Base-by-base conservation (phyloP, 2,888 invertebrate species). In the Leptogaster cylindrica region DNA sequence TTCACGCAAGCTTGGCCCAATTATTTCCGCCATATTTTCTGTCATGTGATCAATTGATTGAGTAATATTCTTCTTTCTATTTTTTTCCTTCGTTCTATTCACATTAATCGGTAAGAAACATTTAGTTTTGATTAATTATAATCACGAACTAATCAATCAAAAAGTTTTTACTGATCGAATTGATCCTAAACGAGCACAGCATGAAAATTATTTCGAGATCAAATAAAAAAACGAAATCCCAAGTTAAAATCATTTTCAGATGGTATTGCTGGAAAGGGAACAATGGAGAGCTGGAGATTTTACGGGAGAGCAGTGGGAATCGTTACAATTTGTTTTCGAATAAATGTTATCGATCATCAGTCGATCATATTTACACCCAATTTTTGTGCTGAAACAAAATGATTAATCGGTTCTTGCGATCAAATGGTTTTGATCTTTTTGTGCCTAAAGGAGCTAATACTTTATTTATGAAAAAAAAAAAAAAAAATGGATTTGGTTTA, bases 351-450 rank as follows among this genome's bases (percentile, higher is more conserved):
- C 51, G 67, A 69, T 69, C 65, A 69, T 67, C 67, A 55, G 67
- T 70, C 70, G 63, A 70, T 70, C 70, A 70, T 70, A 70, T 70
- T 70, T 70, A 70, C 70, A 70, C 70, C 50, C 67, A 68, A 69
- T 70, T 70, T n/a, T n/a, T 70, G 58, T 70, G 63, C 55, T 52
- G 50, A 48, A 33, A 44, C 28, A 65, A 46, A 63, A 36, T 70
- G 70, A 70, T 70, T 70, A 67, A 70, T 70, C 58, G 44, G 55
- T 23, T 52, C 16, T 16, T 27, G 50, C n/a, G 16, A 28, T 27
- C 44, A 12, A 28, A 27, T 61, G 61, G 44, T 44, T 44, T 39
- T 31, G 61, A 36, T 61, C 44, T 28, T 61, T 44, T 18, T 25
- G 23, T 58, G 14, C 25, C n/a, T n/a, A n/a, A n/a, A n/a, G n/a